A percentile compares a stretch with the other conserved stretches of the same genome.
Conservation (phyloP, 2,113 vertebrate genomes). For the Dascyllus trimaculatus region DNA sequence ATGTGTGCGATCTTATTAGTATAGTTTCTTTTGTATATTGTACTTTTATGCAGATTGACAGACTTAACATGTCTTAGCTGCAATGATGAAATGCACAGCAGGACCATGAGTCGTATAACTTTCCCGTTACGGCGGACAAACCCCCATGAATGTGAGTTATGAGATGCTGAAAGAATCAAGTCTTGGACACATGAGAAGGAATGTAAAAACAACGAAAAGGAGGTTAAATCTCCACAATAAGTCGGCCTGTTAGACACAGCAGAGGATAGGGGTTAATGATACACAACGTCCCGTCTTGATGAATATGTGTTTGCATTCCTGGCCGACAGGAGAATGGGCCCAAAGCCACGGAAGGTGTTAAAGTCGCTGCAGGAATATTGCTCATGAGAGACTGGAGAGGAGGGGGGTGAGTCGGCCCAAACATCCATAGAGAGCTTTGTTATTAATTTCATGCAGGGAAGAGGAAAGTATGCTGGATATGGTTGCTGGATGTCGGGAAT, state of each 20-base stretch:
- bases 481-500: constrained; percentile 32
- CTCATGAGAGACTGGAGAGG: constrained; percentile 38
- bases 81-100: constrained; percentile 32
- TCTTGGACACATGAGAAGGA: constrained; percentile 70
- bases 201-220: constrained; percentile 64
- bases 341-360: constrained; percentile 74
- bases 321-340: constrained; percentile 72
- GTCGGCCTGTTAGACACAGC: constrained; percentile 47
- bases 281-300: constrained; percentile 73
- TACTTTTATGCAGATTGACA: not conserved
- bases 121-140: constrained; percentile 1
- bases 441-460: constrained; percentile 39
- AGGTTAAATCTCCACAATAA: constrained; percentile 59
- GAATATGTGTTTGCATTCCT: constrained; percentile 85
- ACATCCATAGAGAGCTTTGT: constrained; percentile 54
- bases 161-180: constrained; percentile 76
- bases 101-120: constrained; percentile 19
- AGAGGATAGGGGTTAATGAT: constrained; percentile 70
- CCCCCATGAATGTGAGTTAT: constrained; percentile 53
- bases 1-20: not conserved
- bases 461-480: constrained; percentile 27
- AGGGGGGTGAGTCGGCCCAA: constrained; percentile 22
- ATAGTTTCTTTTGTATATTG: not conserved
- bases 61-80: not conserved
- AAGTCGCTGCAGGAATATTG: constrained; percentile 54